Percentiles rank a stretch among this genome's conserved stretches.
Conservation (phyloP, 2,888 invertebrate genomes). For the Parnassius orleans region DNA sequence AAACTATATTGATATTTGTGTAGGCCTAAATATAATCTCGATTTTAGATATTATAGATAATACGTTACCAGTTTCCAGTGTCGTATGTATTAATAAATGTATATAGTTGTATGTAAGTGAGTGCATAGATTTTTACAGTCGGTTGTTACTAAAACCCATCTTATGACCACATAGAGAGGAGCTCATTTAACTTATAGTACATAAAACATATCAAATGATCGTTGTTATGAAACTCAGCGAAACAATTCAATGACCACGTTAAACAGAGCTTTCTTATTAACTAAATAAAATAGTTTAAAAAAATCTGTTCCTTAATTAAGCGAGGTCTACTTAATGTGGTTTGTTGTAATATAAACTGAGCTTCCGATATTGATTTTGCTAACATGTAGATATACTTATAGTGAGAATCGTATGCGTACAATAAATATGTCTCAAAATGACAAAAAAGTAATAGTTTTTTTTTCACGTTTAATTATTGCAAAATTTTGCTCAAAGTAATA, state of each 20-base stretch:
- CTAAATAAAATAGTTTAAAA: constrained; percentile 26
- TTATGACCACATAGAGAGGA: constrained; percentile 54
- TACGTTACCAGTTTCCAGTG: constrained; percentile 67
- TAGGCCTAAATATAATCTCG: constrained; percentile 71
- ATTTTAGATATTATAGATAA: constrained; percentile 43
- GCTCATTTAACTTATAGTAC: constrained; percentile 71
- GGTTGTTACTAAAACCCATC: constrained; percentile 57
- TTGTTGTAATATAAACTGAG: constrained; percentile 46
- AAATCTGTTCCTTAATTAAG: constrained; percentile 20
- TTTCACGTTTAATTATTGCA: constrained; percentile 59
- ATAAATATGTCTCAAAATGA: constrained; percentile 64
- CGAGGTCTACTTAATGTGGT: constrained; percentile 32
- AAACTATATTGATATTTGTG: constrained; percentile 34
- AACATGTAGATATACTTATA: constrained; percentile 38
- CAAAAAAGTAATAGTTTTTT: constrained; percentile 49
- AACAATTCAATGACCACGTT: constrained; percentile 40
- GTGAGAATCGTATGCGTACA: constrained; percentile 49
- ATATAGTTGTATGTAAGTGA: constrained; percentile 49
- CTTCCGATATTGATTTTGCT: constrained; percentile 71
- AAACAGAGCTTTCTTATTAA: constrained; percentile 33
- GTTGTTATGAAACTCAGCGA: constrained; percentile 43
- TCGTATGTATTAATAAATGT: constrained; percentile 52
- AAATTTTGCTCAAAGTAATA: constrained; percentile 66
- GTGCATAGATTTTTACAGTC: constrained; percentile 48
- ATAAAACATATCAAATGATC: constrained; percentile 75